Evolutionary conservation across 37 sponge, comb jelly and placozoan genomes (phyloP).

Genomic region (Chondrosia reniformis): DNA sequence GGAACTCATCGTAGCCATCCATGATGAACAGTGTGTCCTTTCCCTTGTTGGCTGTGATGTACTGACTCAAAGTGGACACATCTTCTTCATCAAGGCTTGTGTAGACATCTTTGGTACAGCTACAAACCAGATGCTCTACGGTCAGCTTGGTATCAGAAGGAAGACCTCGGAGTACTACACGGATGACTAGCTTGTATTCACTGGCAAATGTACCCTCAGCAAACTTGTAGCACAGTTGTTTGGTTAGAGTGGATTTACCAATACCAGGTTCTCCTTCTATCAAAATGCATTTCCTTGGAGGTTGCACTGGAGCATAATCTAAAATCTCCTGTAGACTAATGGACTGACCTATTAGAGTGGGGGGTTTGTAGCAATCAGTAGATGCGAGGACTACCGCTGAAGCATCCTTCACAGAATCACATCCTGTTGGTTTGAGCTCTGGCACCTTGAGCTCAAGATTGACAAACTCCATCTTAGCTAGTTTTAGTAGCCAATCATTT

Average conservation of each 20-base stretch:
- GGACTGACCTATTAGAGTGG: no score
- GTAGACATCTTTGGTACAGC: neutral
- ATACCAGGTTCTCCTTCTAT: neutral
- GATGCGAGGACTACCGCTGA: no score
- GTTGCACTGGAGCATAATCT: no score
- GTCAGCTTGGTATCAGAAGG: neutral
- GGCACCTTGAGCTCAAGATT: no score
- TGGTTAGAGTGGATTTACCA: neutral
- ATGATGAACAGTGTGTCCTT: neutral
- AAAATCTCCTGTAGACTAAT: no score
- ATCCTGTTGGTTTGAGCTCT: no score
- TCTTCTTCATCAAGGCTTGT: neutral
- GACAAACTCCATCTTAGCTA: no score
- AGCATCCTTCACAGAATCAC: no score
- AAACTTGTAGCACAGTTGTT: neutral
- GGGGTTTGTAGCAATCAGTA: no score
- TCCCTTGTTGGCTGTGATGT: neutral
- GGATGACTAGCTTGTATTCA: neutral
- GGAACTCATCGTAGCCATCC: neutral
- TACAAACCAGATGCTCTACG: neutral
- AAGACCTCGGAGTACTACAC: neutral
- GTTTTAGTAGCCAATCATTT: no score
- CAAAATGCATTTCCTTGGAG: neutral
- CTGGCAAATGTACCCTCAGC: neutral
- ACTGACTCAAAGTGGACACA: neutral